These are phyloP conservation scores for Brachyhypopomus gauderio DNA, from an alignment of 2,113 vertebrate species.

Conservation along the genomic window DNA sequence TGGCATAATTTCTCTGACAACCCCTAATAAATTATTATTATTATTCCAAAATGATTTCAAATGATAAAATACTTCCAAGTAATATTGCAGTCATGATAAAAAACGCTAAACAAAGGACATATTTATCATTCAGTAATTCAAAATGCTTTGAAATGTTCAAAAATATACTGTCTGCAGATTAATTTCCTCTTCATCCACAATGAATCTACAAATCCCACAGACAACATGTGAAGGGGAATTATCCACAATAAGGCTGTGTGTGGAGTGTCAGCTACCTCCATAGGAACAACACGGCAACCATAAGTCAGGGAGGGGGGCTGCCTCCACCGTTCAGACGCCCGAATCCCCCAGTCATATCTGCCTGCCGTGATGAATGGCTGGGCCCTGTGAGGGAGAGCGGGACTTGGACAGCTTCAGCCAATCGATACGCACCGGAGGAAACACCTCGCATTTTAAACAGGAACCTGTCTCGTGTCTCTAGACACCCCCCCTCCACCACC, in stretches of 20 bases:
- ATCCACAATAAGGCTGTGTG: constrained; percentile 33
- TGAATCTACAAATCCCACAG: background rate
- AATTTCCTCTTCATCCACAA: constrained; percentile 2
- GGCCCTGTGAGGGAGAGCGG: constrained; percentile 65
- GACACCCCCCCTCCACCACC: constrained; percentile 3
- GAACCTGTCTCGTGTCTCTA: constrained; percentile 54
- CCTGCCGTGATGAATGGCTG: constrained; percentile 72
- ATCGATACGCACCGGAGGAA: constrained; percentile 74
- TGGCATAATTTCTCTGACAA: constrained; percentile 6
- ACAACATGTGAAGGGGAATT: background rate
- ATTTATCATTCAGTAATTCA: constrained; percentile 6
- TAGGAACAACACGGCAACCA: constrained; percentile 43
- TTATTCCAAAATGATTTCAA: background rate
- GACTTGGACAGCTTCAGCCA: constrained; percentile 70
- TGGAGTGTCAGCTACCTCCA: constrained; percentile 32
- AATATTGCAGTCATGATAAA: background rate
- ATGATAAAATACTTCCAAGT: constrained; percentile 8
- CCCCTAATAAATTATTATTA: constrained; percentile 30
- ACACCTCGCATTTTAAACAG: constrained; percentile 75
- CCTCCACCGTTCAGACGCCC: constrained; percentile 68
- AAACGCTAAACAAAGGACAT: background rate
- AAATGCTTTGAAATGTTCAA: background rate
- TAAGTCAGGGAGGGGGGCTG: constrained; percentile 53
- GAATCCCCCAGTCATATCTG: constrained; percentile 74
- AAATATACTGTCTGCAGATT: background rate